Percentiles rank a stretch among this genome's conserved stretches.
These are phyloP conservation scores for Drosophila pseudotakahashii DNA, from an alignment of 2,888 invertebrate genomes.

Conservation along the genomic window DNA sequence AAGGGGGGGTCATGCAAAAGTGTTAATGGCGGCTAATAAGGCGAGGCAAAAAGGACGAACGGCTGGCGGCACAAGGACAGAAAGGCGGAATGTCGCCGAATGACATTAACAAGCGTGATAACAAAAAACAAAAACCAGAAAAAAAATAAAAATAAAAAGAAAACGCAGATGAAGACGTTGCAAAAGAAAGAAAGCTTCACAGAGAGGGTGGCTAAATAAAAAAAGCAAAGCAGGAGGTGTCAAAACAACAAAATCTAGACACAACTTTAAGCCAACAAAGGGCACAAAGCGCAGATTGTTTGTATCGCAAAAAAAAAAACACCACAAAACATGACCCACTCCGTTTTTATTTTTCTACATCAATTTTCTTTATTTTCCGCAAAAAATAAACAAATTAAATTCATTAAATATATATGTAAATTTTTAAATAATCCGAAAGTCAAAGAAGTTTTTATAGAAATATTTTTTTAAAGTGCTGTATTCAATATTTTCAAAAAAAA, in stretches of 20 bases:
- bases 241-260: constrained; percentile 4
- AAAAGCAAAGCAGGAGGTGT: not conserved
- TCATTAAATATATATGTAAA: no score
- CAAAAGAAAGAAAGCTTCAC: constrained; percentile 23
- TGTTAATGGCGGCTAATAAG: constrained; percentile 78
- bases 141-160: not conserved
- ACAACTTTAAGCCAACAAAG: constrained; percentile 1
- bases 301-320: no score
- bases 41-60: constrained; percentile 50
- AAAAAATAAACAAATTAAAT: no score
- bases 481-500: no score
- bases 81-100: constrained; percentile 34
- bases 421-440: no score
- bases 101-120: constrained; percentile 79
- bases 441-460: no score
- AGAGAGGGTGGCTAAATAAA: constrained; percentile 8
- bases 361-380: no score
- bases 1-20: constrained; percentile 59
- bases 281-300: not conserved
- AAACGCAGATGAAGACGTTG: constrained; percentile 22
- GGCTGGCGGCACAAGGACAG: constrained; percentile 38
- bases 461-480: not conserved
- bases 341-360: not conserved
- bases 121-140: constrained; percentile 46
- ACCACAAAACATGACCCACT: not conserved